Base-by-base conservation (phyloP, 2,888 invertebrate genomes). In the Acholoe squamosa region DNA sequence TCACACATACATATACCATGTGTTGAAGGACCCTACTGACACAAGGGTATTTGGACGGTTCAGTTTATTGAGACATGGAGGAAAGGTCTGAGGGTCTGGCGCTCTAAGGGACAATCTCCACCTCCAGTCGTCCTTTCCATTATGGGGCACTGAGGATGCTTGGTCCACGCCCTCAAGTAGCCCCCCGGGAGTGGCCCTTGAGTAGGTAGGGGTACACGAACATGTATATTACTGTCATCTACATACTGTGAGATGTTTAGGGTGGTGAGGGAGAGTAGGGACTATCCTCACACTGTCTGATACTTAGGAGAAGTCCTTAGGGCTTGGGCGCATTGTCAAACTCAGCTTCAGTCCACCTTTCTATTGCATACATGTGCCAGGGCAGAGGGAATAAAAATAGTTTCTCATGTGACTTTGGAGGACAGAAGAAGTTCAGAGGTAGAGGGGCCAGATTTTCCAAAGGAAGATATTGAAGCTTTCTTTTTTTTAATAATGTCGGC, bases 191-290 rank as follows among this genome's bases (percentile, higher is more conserved):
- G 54, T 61, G 61, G 61, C 61, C 61, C 61, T 61, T 61, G 14
- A 61, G 61, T 3, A 14, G 19, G 22, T 43, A 19, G 61, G 22
- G 22, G n/a, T 7, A 7, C 61, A 19, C 14, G 61, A 14, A 61
- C 61, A 61, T 61, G 61, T 61, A 61, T 61, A 61, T 61, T 61
- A 61, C 61, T 61, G 61, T 61, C 61, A 61, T 61, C 61, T 61
- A 19, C 61, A 61, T n/a, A 61, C 61, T 61, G 61, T 43, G 43
- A 10, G 10, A 3, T 43, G 43, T n/a, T n/a, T 43, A 43, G 61
- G 22, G 19, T 7, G 61, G 61, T 61, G 14, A 12, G 5, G 61
- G 19, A 3, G 61, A 61, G n/a, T n/a, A n/a, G n/a, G n/a, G n/a
- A n/a, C n/a, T 61, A n/a, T 19, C 61, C 61, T 61, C 61, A n/a